These are phyloP conservation scores for Maniola jurtina DNA, from an alignment of 1,140 invertebrate species.

Conservation along the genomic window DNA sequence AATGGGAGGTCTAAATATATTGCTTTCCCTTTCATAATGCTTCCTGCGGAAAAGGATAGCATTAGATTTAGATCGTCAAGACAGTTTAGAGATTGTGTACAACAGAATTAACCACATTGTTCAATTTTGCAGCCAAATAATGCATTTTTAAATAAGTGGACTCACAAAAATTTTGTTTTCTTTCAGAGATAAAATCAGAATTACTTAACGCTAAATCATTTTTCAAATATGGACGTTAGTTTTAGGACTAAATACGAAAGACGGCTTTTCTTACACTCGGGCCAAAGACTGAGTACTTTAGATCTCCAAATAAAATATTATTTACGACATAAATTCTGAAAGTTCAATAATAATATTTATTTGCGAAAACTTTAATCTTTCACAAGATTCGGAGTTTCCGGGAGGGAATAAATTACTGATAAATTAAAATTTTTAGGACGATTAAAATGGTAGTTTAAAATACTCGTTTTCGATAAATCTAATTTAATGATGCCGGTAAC, in stretches of 20 bases:
- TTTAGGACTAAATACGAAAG: slow-evolving; percentile 73
- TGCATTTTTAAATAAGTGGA: slow-evolving; percentile 26
- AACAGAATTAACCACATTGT: neutral
- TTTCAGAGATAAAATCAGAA: slow-evolving; percentile 57
- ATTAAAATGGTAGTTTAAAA: neutral
- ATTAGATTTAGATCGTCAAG: no score
- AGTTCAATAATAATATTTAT: neutral
- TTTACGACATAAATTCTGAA: neutral
- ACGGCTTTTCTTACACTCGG: slow-evolving; percentile 60
- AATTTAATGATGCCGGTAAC: neutral
- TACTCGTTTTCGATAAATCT: neutral
- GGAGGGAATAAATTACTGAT: slow-evolving; percentile 14
- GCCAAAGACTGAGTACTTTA: slow-evolving; percentile 24
- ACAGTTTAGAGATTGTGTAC: no score
- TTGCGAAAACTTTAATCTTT: neutral
- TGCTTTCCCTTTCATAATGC: no score
- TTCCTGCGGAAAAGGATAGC: no score
- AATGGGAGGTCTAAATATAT: no score
- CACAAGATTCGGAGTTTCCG: neutral
- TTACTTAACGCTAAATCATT: slow-evolving; percentile 76
- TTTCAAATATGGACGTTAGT: slow-evolving; percentile 76
- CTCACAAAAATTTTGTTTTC: slow-evolving; percentile 27
- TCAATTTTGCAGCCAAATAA: slow-evolving; percentile 14
- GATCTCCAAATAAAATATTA: neutral
- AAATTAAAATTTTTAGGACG: neutral